Evolutionary conservation across 2,797 vertebrate genomes (phyloP).

Genomic region (Urocyon cinereoargenteus): DNA sequence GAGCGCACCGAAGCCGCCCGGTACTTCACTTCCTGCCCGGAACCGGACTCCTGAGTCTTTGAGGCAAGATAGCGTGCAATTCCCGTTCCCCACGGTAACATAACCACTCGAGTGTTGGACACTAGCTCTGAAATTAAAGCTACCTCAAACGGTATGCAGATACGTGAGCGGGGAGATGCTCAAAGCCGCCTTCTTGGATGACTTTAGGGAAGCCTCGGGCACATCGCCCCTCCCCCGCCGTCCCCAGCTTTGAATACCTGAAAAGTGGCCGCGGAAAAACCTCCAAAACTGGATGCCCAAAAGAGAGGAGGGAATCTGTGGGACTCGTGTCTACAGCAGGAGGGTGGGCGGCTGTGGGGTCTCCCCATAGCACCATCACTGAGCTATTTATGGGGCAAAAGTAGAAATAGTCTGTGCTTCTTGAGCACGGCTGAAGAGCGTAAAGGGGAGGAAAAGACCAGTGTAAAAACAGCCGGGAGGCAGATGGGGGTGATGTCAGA

Average conservation of each 20-base stretch:
- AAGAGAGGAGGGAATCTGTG: constrained; percentile 42
- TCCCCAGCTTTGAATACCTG: constrained; percentile 52
- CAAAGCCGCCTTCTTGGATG: constrained; percentile 18
- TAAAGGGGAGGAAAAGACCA: not conserved
- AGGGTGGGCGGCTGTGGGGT: not conserved
- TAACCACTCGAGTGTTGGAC: not conserved
- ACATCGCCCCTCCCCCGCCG: not conserved
- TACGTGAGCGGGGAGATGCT: constrained; percentile 60
- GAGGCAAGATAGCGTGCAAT: constrained; percentile 69
- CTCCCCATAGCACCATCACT: not conserved
- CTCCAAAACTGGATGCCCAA: constrained; percentile 14
- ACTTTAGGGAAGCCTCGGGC: constrained; percentile 42
- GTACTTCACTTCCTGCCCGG: constrained; percentile 79
- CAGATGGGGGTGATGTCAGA: constrained; percentile 44
- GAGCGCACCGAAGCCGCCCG: constrained; percentile 66
- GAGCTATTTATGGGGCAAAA: not conserved
- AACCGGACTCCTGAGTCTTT: constrained; percentile 46
- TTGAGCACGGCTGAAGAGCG: not conserved
- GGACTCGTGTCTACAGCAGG: not conserved
- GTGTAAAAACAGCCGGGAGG: constrained; percentile 8
- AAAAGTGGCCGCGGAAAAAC: constrained; percentile 48
- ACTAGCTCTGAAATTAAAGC: constrained; percentile 74
- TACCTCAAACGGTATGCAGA: constrained; percentile 62
- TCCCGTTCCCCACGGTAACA: constrained; percentile 2
- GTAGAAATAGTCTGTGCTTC: not conserved